Evolutionary conservation across 2,888 invertebrate genomes (phyloP), one percentile per base, ranked within the genome.

Genomic region (Metopia argyrocephala): DNA sequence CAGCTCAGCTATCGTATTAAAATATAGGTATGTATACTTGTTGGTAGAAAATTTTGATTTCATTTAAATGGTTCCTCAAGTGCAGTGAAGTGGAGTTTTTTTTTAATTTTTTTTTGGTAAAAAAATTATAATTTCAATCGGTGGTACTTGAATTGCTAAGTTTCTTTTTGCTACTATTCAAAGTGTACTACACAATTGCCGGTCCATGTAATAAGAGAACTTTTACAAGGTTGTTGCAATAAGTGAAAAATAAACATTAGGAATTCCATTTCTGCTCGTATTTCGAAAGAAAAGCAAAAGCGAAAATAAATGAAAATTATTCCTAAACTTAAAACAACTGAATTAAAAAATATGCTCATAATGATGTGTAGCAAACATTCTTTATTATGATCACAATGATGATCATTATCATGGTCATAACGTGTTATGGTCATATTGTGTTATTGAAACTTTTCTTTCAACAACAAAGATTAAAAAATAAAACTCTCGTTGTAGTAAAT

Each of bases 141-240:
- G 15, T 4, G 15, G 15, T 38, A 38, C 15, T 38, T 15, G 38
- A 38, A 3, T 38, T 15, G 15, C 15, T 9, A 38, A 3, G 9
- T 38, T 15, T 12, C 3, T 38, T 38, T 38, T 38, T 9, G 38
- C 15, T 38, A 38, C 38, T n/a, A n/a, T n/a, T 38, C 15, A 15
- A 38, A 38, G 38, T 31, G 31, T 5, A 28, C 28, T n/a, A 71
- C 75, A 38, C 64, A 74, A 9, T 57, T 57, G 57, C 62, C 25
- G 52, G 64, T 46, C 25, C 74, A 71, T 79, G 79, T 82, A 74
- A 79, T 66, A 84, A 84, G 85, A 87, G 85, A 83, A 84, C 83
- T 87, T 85, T 86, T 86, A 86, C 83, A 87, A 87, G 87, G 87
- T 87, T 87, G 86, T 46, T 1, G 20, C 48, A 48, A 76, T 15